Percentiles rank a stretch among this genome's conserved stretches.
These are phyloP conservation scores for Pseudococcus viburni DNA, from an alignment of 2,888 invertebrate species.

Conservation along the genomic window DNA sequence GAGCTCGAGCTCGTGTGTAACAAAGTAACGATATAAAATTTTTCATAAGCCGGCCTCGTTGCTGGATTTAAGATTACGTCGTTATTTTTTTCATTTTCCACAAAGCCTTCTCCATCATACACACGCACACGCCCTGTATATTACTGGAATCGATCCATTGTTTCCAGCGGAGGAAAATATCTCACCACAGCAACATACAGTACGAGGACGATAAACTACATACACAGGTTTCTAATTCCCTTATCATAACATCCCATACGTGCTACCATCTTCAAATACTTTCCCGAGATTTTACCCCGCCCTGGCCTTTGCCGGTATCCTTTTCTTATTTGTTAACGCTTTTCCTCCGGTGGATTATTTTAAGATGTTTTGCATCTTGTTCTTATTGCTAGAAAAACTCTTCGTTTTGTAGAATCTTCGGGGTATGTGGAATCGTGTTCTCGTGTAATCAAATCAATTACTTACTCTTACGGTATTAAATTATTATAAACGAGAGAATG, in stretches of 20 bases:
- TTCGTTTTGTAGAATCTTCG: not conserved
- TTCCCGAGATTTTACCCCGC: not conserved
- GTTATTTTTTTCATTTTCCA: constrained; percentile 41
- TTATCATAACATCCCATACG: constrained; percentile 44
- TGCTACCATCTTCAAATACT: constrained; percentile 15
- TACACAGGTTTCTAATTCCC: constrained; percentile 37
- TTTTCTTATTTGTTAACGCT: constrained; percentile 1
- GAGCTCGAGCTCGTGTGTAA: constrained; percentile 13
- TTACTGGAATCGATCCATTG: constrained; percentile 40
- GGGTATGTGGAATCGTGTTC: not conserved
- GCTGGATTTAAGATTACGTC: not conserved
- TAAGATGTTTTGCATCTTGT: not conserved
- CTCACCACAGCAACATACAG: not conserved
- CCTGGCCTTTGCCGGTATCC: not conserved
- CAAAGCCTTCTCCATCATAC: constrained; percentile 6
- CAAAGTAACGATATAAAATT: constrained; percentile 45
- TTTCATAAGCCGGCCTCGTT: constrained; percentile 33
- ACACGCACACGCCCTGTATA: not conserved
- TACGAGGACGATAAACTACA: constrained; percentile 13
- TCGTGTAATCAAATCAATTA: constrained; percentile 25
- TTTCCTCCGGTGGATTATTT: not conserved
- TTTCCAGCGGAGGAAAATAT: constrained; percentile 37
- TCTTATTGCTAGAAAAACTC: not conserved
- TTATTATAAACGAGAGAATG: constrained; percentile 2
- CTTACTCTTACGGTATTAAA: constrained; percentile 21